phyloP scores from a whole-genome alignment of 2,113 vertebrate species.

The Xyrauchen texanus region DNA sequence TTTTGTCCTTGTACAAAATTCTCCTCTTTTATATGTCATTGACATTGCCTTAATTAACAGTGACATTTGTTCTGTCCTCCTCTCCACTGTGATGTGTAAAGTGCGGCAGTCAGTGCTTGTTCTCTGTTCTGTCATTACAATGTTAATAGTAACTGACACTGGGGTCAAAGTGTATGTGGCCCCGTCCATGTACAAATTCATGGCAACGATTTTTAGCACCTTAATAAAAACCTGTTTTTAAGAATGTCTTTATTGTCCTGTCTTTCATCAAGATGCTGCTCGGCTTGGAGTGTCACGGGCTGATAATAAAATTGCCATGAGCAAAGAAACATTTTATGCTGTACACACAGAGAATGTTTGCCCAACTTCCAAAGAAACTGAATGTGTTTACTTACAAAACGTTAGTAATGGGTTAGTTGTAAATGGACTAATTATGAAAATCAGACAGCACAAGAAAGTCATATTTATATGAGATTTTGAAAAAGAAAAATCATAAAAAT shows the following conservation, averaged over 20 bases:
- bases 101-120: constrained; percentile 18
- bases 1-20: constrained; percentile 55
- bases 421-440: too few species aligned
- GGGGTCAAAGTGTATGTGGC: constrained; percentile 49
- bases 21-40: constrained; percentile 53
- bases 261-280: background rate
- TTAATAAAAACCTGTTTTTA: constrained; percentile 68
- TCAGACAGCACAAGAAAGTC: too few species aligned
- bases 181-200: constrained; percentile 48
- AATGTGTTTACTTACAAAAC: too few species aligned
- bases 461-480: too few species aligned
- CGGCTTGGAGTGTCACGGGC: background rate
- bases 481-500: too few species aligned
- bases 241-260: constrained; percentile 8
- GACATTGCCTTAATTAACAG: constrained; percentile 69
- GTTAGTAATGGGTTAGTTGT: too few species aligned
- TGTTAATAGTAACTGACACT: constrained; percentile 34
- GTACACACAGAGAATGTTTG: too few species aligned
- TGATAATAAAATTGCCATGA: background rate
- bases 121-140: constrained; percentile 44
- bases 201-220: constrained; percentile 70
- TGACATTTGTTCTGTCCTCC: constrained; percentile 56
- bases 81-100: constrained; percentile 61
- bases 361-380: too few species aligned
- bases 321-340: background rate